Base-by-base conservation (phyloP, 1,140 invertebrate genomes). In the Trichonephila inaurata region DNA sequence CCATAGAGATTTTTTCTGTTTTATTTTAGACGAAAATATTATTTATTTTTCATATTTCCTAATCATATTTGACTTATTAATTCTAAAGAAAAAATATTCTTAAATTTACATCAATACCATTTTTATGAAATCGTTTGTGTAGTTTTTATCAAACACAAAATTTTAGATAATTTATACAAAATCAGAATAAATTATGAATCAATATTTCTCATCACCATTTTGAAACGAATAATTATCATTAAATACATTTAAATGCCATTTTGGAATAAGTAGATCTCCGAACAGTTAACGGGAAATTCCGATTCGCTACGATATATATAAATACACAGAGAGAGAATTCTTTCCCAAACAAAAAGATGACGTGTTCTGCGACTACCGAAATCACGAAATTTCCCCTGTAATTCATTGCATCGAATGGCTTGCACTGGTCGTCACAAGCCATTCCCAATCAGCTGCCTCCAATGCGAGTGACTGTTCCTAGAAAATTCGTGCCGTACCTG, bases 401-500 rank as follows among this genome's bases (percentile, higher is more conserved):
- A 77, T 77, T 77, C 69, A 77, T 77, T 28, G 69, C 16, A 51
- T 51, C 2, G 24, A 33, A 77, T 51, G 69, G 24, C 69, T 33
- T 77, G 51, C 51, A 51, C 51, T 51, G 51, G 51, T 51, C 51
- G 51, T 51, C 51, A 24, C 24, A 77, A 77, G 6, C 69, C 69
- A 77, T 33, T 14, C 3, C 24, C 7, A 77, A 10, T 28, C 82
- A 85, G 82, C 82, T 58, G 82, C 44, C 82, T 58, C 12, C 3
- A 24, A 44, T 66, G 19, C 62, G 21, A 40, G 24, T 72, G 64
- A 5, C 64, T 58, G 64, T 87, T 62, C 28, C 61, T 2, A 28
- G 58, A 85, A 88, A 88, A 51, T 89, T 51, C 66, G 88, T 89
- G 82, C 40, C 24, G 28, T 91, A 91, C 89, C 89, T 91, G 89